Conservation (phyloP, 2,797 vertebrate genomes). For the Propithecus deckenii region DNA sequence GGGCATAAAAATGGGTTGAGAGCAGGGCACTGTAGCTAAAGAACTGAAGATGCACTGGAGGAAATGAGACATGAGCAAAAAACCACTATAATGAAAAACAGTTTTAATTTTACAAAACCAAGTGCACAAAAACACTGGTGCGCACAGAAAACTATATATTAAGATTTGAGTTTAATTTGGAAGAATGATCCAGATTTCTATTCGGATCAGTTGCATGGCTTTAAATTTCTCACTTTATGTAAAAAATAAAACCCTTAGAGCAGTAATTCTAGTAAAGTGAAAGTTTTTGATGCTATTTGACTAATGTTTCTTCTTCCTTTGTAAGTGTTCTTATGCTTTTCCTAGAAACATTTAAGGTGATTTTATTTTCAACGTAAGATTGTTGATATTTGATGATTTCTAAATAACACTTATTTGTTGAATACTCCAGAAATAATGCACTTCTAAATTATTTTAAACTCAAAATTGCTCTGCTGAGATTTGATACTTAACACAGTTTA, state of each 20-base stretch:
- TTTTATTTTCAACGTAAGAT: conserved; percentile 10
- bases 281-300: neutral
- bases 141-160: neutral
- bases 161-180: neutral
- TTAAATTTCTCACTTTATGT: neutral
- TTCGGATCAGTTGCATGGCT: neutral
- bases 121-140: neutral
- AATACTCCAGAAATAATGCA: neutral
- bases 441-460: conserved; percentile 32
- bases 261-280: neutral
- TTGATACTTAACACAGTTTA: neutral
- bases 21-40: neutral
- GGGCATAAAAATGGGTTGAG: neutral
- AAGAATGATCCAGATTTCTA: neutral
- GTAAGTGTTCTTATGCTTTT: neutral
- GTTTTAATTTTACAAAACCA: neutral
- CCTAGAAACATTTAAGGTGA: neutral
- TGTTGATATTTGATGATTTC: neutral
- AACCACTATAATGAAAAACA: neutral
- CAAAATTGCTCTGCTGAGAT: neutral
- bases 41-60: neutral
- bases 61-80: neutral
- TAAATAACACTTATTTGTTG: neutral
- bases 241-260: neutral
- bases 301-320: neutral